Evolutionary conservation across 1,140 invertebrate genomes (phyloP).

Genomic region (Ceratoteleas bidentatus): DNA sequence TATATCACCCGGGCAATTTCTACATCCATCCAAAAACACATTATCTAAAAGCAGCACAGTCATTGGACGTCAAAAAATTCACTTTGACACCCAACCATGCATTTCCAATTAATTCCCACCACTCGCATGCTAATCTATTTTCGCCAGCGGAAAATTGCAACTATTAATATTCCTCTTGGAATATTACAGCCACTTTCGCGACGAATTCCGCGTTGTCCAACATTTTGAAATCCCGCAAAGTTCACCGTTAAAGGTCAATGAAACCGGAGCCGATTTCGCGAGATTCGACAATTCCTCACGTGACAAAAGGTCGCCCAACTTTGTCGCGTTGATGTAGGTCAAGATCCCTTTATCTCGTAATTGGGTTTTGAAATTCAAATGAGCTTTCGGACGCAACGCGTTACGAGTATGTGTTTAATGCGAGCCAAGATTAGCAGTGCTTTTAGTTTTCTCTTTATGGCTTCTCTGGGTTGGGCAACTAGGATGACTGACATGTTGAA

Average conservation of each 20-base stretch:
- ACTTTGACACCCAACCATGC: too few relatives aligned
- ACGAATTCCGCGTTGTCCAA: too few relatives aligned
- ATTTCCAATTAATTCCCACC: neutral
- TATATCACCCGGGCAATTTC: too few relatives aligned
- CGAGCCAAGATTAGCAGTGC: conserved; percentile 70
- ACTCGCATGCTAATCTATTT: neutral
- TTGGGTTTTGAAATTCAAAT: conserved; percentile 41
- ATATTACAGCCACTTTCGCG: too few relatives aligned
- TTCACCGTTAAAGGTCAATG: too few relatives aligned
- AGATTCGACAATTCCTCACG: neutral
- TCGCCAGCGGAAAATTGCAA: too few relatives aligned
- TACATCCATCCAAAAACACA: too few relatives aligned
- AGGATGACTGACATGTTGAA: too few relatives aligned
- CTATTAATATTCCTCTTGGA: too few relatives aligned
- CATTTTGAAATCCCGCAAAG: too few relatives aligned
- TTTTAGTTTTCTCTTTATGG: conserved; percentile 52
- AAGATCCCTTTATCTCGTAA: conserved; percentile 40
- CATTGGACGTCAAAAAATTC: too few relatives aligned
- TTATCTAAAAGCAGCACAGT: too few relatives aligned
- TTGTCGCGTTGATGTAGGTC: conserved; percentile 34
- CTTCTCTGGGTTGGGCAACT: conserved; percentile 7
- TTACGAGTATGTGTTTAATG: conserved; percentile 67
- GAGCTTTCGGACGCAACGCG: conserved; percentile 45
- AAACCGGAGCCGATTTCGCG: neutral
- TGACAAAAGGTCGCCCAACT: conserved; percentile 9